Evolutionary conservation across 2,888 invertebrate species (phyloP), one percentile per base, ranked within the genome.

Genomic region (Acronicta leporina): DNA sequence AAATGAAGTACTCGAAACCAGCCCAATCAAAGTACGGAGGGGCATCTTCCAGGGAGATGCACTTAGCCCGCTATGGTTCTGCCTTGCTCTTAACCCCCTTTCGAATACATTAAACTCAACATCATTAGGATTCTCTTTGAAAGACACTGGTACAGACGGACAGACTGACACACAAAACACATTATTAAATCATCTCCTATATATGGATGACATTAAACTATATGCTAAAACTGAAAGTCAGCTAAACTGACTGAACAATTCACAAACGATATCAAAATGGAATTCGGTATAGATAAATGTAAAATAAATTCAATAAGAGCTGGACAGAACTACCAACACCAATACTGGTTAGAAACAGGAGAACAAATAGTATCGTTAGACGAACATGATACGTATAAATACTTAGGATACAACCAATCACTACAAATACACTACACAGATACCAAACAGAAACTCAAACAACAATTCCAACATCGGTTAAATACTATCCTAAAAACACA

Each of bases 11-110:
- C 25, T 59, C 14, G 27, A 38, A 0, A 66, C 63, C 2, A 38
- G 33, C 3, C 16, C 44, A 35, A 67, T 71, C 9, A 30, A 27
- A 30, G 9, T 30, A 30, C 30, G 9, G 9, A 30, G 30, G 30
- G 30, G 30, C 9, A 30, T 30, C 9, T 71, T 57, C 9, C 65
- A 71, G 14, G 68, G 63, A 9, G 63, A 68, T 30, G 48, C 70
- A 6, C 42, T 67, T 0, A 64, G 67, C 38, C 64, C 67, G 0
- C 10, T 70, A 5, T 69, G 66, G 66, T 70, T 66, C 9, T 63
- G 66, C 20, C 53, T 70, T 1, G 57, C 71, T 10, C 15, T 68
- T 2, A 65, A 68, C 11, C 58, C 68, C 5, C 35, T 68, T 4
- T 68, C 58, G 9, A 54, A 59, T 6, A 45, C 43, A 15, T 35